Base-by-base conservation (phyloP, 2,888 invertebrate species). In the Deilephila elpenor region DNA sequence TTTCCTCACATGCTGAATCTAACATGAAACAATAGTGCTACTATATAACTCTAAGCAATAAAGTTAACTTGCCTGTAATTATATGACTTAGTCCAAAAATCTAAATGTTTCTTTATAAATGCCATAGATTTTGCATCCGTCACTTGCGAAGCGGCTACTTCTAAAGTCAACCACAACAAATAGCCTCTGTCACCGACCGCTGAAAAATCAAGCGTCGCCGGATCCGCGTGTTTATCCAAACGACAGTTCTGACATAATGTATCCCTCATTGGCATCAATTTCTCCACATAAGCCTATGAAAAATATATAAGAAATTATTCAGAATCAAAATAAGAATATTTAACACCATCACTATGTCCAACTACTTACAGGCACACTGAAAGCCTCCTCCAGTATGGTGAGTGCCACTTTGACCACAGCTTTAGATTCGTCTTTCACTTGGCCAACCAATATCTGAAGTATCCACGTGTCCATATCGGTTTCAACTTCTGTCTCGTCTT, bases 361-460 rank as follows among this genome's bases (percentile, higher is more conserved):
- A 61, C 59, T 70, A 88, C 95, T 95, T 83, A 97, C 97, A 86
- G 97, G 96, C 78, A 98, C 96, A 90, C 98, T 98, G 86, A 98
- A 98, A n/a, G 98, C 98, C 94, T 99, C 99, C 85, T 98, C 98
- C 62, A 99, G 94, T 74, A 97, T 97, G 78, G 96, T 96, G 73
- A 98, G 93, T 6, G 99, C 98, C 14, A 97, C 96, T 80, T 97
- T 94, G 11, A 97, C 96, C 44, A 99, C 97, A 59, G 97, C 96
- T 77, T 96, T 96, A 75, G 97, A 97, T 76, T 96, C 95, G 88
- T 99, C 99, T 79, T 97, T 96, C 56, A 99, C 95, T 91, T 98
- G 98, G 73, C 96, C 96, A 29, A 98, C 96, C 71, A 99, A 95
- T 84, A 98, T 93, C 78, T 97, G 97, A 76, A 99, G 95, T 32